Evolutionary conservation across 2,888 invertebrate genomes (phyloP).

Genomic region (Teleogryllus oceanicus): DNA sequence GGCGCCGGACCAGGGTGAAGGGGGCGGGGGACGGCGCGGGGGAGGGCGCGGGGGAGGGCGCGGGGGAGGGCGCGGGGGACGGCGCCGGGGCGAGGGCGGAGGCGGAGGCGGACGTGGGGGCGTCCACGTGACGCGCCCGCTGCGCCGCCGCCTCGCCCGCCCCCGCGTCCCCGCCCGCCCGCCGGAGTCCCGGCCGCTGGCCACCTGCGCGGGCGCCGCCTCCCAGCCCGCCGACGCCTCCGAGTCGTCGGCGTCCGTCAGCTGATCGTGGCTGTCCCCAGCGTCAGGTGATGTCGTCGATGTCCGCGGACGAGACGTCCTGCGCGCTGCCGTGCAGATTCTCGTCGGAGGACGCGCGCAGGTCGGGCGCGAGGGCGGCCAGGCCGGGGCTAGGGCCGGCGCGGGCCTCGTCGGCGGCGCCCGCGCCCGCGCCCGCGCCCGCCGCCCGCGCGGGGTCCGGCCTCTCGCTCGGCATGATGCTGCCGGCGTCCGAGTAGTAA

Average conservation of each 20-base stretch:
- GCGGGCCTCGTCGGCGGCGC: not conserved
- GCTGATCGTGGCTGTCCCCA: conserved; percentile 30
- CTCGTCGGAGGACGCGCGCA: conserved; percentile 43
- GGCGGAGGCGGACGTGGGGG: conserved; percentile 36
- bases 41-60: not conserved
- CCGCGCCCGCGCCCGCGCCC: not conserved
- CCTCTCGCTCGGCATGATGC: conserved; percentile 21
- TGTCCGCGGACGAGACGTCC: conserved; percentile 34
- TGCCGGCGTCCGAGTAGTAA: conserved; percentile 36
- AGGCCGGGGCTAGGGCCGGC: conserved; percentile 25
- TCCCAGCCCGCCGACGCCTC: conserved; percentile 20
- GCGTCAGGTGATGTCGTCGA: conserved; percentile 37
- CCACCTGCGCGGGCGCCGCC: conserved; percentile 18
- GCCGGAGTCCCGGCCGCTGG: conserved; percentile 31
- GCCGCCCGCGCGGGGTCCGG: not conserved
- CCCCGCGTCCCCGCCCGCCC: conserved; percentile 36
- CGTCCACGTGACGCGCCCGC: conserved; percentile 36
- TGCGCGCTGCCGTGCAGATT: conserved; percentile 38
- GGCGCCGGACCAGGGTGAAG: conserved; percentile 60
- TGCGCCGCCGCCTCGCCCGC: conserved; percentile 21
- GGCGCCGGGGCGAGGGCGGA: not conserved
- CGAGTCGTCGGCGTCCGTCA: conserved; percentile 27
- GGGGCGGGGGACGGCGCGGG: conserved; percentile 42
- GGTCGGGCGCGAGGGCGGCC: conserved; percentile 3
- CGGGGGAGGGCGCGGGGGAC: not conserved